These are phyloP conservation scores for Phyto melanocephala DNA, from an alignment of 2,888 invertebrate genomes.

Conservation along the genomic window DNA sequence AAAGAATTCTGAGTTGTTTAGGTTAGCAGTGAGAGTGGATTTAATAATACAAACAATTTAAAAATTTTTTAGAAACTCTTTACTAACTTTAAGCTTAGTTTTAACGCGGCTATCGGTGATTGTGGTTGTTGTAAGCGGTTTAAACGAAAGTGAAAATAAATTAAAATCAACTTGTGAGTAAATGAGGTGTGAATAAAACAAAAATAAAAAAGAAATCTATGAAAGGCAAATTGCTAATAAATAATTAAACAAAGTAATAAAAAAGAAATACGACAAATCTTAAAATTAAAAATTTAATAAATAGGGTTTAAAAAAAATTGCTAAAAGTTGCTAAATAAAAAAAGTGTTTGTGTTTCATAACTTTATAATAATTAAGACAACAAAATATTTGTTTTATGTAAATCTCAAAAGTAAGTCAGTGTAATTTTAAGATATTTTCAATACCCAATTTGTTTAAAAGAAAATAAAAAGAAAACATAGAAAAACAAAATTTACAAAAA, in stretches of 20 bases:
- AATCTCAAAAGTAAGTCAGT: conserved; percentile 49
- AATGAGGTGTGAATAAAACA: conserved; percentile 4
- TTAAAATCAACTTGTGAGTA: neutral
- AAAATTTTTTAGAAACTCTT: conserved; percentile 54
- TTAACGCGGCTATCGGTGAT: conserved; percentile 72
- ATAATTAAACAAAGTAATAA: too few relatives aligned
- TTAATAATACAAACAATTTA: conserved; percentile 3
- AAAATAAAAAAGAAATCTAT: conserved; percentile 8
- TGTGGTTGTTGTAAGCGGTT: conserved; percentile 69
- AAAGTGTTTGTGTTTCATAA: neutral
- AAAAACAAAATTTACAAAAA: neutral
- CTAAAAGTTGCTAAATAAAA: neutral
- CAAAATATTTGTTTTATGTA: neutral
- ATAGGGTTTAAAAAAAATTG: neutral
- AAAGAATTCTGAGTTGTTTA: neutral
- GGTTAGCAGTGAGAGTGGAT: neutral
- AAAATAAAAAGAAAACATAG: conserved; percentile 3
- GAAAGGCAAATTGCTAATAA: neutral
- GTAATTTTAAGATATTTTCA: conserved; percentile 35
- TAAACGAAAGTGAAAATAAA: conserved; percentile 1
- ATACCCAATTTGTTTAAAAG: conserved; percentile 43
- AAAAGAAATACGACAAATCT: too few relatives aligned
- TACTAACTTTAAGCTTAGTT: conserved; percentile 71
- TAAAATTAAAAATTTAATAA: too few relatives aligned
- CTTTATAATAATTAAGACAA: too few relatives aligned